phyloP scores from a whole-genome alignment of 2,113 vertebrate genomes.

The Mormyrus iriodes region DNA sequence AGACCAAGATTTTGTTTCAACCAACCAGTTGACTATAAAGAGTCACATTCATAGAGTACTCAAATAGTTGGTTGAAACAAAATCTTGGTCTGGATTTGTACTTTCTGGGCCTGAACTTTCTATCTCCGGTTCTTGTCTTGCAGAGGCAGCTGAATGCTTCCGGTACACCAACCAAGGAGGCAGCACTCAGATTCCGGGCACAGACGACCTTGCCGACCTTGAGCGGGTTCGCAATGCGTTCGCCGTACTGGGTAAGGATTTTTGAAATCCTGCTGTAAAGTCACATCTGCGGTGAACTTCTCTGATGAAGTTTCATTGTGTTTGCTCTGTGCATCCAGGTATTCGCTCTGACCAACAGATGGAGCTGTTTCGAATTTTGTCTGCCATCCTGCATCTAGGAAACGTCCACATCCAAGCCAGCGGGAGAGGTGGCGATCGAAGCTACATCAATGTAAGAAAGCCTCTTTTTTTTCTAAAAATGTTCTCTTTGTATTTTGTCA shows the following conservation, averaged over 20 bases:
- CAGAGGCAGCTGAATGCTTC: conserved; percentile 62
- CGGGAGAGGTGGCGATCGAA: conserved; percentile 53
- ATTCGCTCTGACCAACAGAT: conserved; percentile 62
- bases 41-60: no score
- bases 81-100: no score
- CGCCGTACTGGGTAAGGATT: conserved; percentile 55
- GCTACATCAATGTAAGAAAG: conserved; percentile 55
- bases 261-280: no score
- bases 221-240: conserved; percentile 59
- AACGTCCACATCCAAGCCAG: conserved; percentile 56
- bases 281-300: not conserved
- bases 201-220: conserved; percentile 52
- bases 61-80: no score
- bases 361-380: conserved; percentile 64
- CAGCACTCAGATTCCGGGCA: conserved; percentile 43
- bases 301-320: not conserved
- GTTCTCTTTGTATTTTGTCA: not conserved
- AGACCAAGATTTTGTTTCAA: no score
- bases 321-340: conserved; percentile 46
- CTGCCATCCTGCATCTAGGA: conserved; percentile 67
- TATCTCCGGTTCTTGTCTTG: not conserved
- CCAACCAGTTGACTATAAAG: no score
- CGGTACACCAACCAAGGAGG: conserved; percentile 63
- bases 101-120: no score
- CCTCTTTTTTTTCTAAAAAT: not conserved